Evolutionary conservation across 2,888 invertebrate genomes (phyloP).

Genomic region (Petrophora chlorosata): DNA sequence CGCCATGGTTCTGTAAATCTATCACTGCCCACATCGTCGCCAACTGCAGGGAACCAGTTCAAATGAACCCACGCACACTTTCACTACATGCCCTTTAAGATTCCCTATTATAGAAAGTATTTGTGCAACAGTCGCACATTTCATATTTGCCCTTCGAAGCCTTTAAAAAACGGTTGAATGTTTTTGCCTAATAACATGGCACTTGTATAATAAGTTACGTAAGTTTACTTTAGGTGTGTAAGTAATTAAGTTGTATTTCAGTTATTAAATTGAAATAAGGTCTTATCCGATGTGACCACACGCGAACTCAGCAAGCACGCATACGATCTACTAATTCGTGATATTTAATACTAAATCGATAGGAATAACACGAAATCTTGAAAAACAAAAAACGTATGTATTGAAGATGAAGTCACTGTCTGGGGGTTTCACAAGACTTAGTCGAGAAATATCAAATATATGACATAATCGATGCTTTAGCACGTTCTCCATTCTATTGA

Average conservation of each 20-base stretch:
- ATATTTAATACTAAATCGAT: slow-evolving; percentile 31
- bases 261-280: slow-evolving; percentile 46
- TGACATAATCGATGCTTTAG: slow-evolving; percentile 48
- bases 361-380: slow-evolving; percentile 22
- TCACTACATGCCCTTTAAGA: slow-evolving; percentile 40
- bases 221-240: slow-evolving; percentile 29
- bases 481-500: slow-evolving; percentile 35
- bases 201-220: slow-evolving; percentile 8
- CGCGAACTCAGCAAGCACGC: slow-evolving; percentile 46
- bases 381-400: slow-evolving; percentile 20
- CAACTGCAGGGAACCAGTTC: slow-evolving; percentile 22
- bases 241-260: slow-evolving; percentile 43
- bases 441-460: slow-evolving; percentile 44
- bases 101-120: slow-evolving; percentile 13
- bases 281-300: slow-evolving; percentile 48
- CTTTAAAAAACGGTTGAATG: slow-evolving; percentile 3
- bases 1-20: slow-evolving; percentile 26
- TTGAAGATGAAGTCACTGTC: slow-evolving; percentile 54
- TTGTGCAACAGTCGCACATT: slow-evolving; percentile 27
- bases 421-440: slow-evolving; percentile 49
- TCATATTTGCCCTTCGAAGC: slow-evolving; percentile 1
- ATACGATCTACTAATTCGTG: slow-evolving; percentile 32
- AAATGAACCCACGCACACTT: slow-evolving; percentile 37
- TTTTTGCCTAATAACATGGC: slow-evolving; percentile 18
- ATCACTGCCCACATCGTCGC: slow-evolving; percentile 31